Conservation (phyloP, 2,797 vertebrate species). For the Yasuhikotakia modesta region DNA sequence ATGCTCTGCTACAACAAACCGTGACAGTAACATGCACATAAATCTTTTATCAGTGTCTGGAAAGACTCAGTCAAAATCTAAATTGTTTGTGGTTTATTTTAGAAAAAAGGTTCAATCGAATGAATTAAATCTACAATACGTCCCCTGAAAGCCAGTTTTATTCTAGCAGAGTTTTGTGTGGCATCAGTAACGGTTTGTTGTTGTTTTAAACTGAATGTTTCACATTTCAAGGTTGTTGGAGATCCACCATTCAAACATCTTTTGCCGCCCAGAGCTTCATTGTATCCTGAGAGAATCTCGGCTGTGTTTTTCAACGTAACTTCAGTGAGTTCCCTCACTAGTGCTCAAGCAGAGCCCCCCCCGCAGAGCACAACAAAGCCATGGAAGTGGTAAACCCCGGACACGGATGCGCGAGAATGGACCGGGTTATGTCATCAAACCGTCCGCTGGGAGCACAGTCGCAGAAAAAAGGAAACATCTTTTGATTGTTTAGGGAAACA, state of each 20-base stretch:
- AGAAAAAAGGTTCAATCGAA: too few species aligned
- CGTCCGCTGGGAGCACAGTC: conserved; percentile 60
- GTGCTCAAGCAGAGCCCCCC: conserved; percentile 41
- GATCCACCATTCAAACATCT: not conserved
- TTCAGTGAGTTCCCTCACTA: conserved; percentile 57
- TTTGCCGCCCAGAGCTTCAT: not conserved
- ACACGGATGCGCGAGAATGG: conserved; percentile 57
- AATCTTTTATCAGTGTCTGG: not conserved
- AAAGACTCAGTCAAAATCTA: not conserved
- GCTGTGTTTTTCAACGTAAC: conserved; percentile 34
- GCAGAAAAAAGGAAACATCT: conserved; percentile 54
- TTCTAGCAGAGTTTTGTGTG: not conserved
- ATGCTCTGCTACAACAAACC: not conserved
- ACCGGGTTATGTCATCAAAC: conserved; percentile 63
- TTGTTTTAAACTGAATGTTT: conserved; percentile 27
- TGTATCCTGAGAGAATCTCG: conserved; percentile 42
- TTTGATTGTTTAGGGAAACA: conserved; percentile 69
- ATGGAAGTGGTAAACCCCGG: conserved; percentile 53
- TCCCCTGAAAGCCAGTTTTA: too few species aligned
- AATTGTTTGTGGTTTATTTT: too few species aligned
- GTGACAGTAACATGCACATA: not conserved
- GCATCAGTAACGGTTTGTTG: not conserved
- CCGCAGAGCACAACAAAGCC: conserved; percentile 52
- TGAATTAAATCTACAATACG: too few species aligned
- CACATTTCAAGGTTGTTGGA: conserved; percentile 35